These are phyloP conservation scores for Pseudochirops cupreus DNA, from an alignment of 2,797 vertebrate genomes.

Conservation along the genomic window DNA sequence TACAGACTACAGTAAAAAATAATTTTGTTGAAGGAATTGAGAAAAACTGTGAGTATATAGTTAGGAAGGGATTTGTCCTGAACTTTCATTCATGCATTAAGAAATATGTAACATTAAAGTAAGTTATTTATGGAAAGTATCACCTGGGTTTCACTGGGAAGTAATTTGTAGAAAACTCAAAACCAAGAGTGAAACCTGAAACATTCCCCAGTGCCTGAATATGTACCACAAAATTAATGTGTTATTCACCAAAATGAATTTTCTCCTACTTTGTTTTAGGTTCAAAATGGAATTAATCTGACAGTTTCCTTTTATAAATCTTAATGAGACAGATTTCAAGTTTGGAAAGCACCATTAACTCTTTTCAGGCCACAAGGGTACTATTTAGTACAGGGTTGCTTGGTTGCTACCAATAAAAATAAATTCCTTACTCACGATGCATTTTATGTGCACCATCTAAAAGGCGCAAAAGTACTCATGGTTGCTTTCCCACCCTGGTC, in stretches of 20 bases:
- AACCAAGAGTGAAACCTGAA: not conserved
- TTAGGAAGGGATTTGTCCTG: not conserved
- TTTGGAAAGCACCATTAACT: conserved; percentile 26
- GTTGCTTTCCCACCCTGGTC: not conserved
- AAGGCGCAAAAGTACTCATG: conserved; percentile 18
- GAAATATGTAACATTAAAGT: not conserved
- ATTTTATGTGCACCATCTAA: conserved; percentile 42
- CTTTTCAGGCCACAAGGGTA: conserved; percentile 16
- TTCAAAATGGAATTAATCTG: conserved; percentile 41
- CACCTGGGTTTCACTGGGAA: not conserved
- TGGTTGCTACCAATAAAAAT: not conserved
- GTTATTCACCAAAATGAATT: not conserved
- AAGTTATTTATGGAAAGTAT: not conserved
- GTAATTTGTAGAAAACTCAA: not conserved
- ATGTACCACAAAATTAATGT: not conserved
- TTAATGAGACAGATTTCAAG: conserved; percentile 2
- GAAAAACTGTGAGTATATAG: not conserved
- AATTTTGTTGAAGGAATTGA: not conserved
- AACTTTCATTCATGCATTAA: not conserved
- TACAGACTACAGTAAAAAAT: not conserved
- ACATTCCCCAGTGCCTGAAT: not conserved
- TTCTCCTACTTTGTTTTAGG: conserved; percentile 14
- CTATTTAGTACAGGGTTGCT: not conserved
- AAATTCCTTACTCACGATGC: not conserved
- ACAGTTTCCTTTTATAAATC: conserved; percentile 54